A percentile compares a stretch with the other conserved stretches of the same genome.
Evolutionary conservation across 2,797 vertebrate species (phyloP).

Genomic region (Argyrosomus regius): DNA sequence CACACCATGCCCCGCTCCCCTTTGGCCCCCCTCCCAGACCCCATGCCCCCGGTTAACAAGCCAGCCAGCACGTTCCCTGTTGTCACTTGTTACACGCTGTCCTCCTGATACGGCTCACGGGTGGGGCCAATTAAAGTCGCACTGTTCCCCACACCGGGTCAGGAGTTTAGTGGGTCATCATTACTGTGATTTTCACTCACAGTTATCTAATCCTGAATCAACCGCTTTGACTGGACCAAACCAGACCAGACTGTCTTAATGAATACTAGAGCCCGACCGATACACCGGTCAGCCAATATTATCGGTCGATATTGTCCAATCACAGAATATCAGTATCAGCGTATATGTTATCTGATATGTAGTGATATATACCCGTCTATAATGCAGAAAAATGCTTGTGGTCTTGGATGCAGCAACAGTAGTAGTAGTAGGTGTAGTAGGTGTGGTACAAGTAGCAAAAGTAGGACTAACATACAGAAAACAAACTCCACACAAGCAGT

Average conservation of each 20-base stretch:
- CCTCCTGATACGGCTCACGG: constrained; percentile 71
- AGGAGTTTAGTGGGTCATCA: constrained; percentile 88
- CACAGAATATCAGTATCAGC: too few species aligned
- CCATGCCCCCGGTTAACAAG: constrained; percentile 80
- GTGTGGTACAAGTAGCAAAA: background rate
- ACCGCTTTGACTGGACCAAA: constrained; percentile 39
- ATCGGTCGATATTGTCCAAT: too few species aligned
- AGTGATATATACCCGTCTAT: too few species aligned
- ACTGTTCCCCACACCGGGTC: constrained; percentile 81
- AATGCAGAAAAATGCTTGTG: too few species aligned
- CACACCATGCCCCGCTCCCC: constrained; percentile 50
- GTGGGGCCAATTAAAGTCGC: constrained; percentile 84
- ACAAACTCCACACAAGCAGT: too few species aligned
- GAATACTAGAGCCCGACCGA: background rate
- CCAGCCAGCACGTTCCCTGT: constrained; percentile 80
- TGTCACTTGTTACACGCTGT: constrained; percentile 80
- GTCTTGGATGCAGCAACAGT: too few species aligned
- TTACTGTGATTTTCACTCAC: constrained; percentile 51
- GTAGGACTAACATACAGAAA: too few species aligned
- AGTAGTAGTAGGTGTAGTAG: background rate
- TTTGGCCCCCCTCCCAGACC: constrained; percentile 61
- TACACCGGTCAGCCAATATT: too few species aligned
- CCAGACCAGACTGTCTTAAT: constrained; percentile 31
- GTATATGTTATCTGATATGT: too few species aligned
- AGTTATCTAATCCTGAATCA: constrained; percentile 75